Evolutionary conservation across 2,113 vertebrate genomes (phyloP), one percentile per base, ranked within the genome.

Genomic region (Sylvilagus bachmani): DNA sequence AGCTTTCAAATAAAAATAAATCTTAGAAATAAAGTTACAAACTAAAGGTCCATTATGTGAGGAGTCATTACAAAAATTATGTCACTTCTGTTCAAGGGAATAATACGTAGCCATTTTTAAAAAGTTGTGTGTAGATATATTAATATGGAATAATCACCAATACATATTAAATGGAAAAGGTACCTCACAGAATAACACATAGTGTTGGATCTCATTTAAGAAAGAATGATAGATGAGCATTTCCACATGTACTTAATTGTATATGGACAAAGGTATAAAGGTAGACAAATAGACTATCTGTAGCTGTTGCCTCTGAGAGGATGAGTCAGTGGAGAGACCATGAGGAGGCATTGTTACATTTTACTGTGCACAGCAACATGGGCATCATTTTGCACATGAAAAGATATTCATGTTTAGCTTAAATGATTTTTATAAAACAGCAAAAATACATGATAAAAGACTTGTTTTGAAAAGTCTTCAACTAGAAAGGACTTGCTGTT

Each of bases 341-440:
- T 61, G 53, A 95, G 58, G 25, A 82, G 61, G n/a, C 11, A 64
- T 25, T 91, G 96, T 44, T 71, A 62, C 24, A 55, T 84, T 93
- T 96, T 95, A 81, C 58, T 88, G 19, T 77, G 4, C 66, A 11
- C 51, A 75, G 80, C 9, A 88, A 31, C 66, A 92, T 14, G 44
- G 33, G 51, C 70, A 49, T 71, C 85, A 86, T 71, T 95, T 95
- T 94, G n/a, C 19, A 94, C 73, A 5, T 80, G 62, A 86, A 93
- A 79, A 73, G 55, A 1, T 77, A 91, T 83, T 83, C 80, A 16
- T 82, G 44, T 90, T 89, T 79, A 19, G 2, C 61, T 92, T 84
- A 79, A 74, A 51, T 55, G 6, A 92, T 29, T 86, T 95, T 88
- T 83, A 86, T 80, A 77, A 91, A 92, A 74, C 11, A 79, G 86